Conservation (phyloP, 2,113 vertebrate species). For the Marmota flaviventris region DNA sequence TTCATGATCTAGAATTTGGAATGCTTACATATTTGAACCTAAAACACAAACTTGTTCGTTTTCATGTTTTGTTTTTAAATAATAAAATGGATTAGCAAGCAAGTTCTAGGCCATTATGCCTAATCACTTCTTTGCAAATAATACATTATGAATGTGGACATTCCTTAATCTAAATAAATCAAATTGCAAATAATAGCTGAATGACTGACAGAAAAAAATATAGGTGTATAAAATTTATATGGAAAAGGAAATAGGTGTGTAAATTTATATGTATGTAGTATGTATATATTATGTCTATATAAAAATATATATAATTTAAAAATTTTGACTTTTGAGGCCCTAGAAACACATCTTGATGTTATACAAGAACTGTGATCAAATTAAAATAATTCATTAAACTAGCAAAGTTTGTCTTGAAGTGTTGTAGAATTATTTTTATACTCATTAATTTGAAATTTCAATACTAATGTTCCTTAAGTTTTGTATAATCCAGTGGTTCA, state of each 20-base stretch:
- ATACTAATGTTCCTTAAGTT: neutral
- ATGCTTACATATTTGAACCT: neutral
- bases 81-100: neutral
- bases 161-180: conserved; percentile 2
- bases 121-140: neutral
- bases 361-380: neutral
- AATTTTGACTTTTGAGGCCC: neutral
- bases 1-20: neutral
- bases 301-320: neutral
- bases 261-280: neutral
- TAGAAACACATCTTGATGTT: neutral
- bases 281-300: neutral
- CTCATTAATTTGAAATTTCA: neutral
- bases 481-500: neutral
- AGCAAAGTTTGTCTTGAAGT: neutral
- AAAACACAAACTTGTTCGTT: conserved; percentile 9
- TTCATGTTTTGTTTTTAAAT: conserved; percentile 31
- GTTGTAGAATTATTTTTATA: neutral
- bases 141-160: neutral
- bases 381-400: neutral
- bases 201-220: neutral
- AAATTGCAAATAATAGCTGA: neutral
- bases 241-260: neutral
- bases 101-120: neutral
- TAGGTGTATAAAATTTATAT: neutral